Base-by-base conservation (phyloP, 2,797 vertebrate genomes). In the Sebastes melanostomus region DNA sequence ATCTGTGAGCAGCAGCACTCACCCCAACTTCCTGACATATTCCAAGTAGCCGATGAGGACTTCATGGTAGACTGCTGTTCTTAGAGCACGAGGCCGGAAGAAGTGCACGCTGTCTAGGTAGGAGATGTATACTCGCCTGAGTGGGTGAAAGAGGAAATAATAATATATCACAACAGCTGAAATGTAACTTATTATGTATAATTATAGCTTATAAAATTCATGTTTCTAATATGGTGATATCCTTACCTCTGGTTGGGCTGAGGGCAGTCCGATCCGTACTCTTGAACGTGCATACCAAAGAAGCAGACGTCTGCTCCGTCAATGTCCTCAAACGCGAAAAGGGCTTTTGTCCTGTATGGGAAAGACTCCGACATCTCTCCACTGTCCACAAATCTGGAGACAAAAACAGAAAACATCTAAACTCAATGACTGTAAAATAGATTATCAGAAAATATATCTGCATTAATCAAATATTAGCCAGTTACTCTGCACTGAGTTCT, bases 41-140 rank as follows among this genome's bases (percentile, higher is more conserved):
- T 99, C 98, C 91, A 99, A 94, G 93, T 99, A 99, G 55, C 98
- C 98, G 81, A 99, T 97, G 68, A 99, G 95, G 88, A 99, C 97
- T 95, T 99, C 98, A 18, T 99, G 97, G 92, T 99, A 99, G 82
- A 99, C 98, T 18, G 96, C 97, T 79, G 98, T 99, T 94, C 98
- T 97, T 78, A 99, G 92, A 91, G 77, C 81, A 55, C 98, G 98
- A 30, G 98, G 98, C 72, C 97, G 96, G 94, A 99, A 99, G 93
- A 99, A 99, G 90, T 99, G 98, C 82, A 99, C 97, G 88, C 98
- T 99, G 93, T 99, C 98, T 77, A 99, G 95, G 91, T 99, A 99
- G 79, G 98, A 99, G 94, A 99, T 99, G 92, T 99, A 99, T 18
- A 99, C 98, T 91, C 98, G 96, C 93, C 98, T 99, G 59, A 65